These are phyloP conservation scores for Ptychadena robeensis DNA, from an alignment of 2,797 vertebrate genomes.

Conservation along the genomic window DNA sequence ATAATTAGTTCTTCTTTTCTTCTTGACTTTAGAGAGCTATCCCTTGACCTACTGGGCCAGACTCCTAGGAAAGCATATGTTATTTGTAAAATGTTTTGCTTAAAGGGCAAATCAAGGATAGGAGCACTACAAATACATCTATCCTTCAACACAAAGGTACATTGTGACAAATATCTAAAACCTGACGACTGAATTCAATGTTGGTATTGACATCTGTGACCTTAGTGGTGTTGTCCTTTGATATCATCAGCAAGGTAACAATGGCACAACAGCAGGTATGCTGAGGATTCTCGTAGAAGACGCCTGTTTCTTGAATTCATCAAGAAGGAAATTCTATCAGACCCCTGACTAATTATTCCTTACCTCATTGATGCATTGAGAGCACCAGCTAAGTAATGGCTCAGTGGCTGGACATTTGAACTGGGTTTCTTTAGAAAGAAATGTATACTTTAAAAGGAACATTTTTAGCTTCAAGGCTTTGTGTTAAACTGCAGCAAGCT, in stretches of 20 bases:
- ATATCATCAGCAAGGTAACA: neutral
- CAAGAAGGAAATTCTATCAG: constrained; percentile 23
- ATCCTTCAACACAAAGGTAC: neutral
- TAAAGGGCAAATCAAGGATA: neutral
- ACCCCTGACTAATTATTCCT: constrained; percentile 6
- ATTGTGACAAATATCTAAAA: neutral
- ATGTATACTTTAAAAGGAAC: constrained; percentile 47
- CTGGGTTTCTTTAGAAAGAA: constrained; percentile 46
- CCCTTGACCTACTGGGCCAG: no score
- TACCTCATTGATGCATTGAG: constrained; percentile 38
- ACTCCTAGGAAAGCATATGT: neutral
- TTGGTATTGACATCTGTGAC: neutral
- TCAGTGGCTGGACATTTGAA: constrained; percentile 49
- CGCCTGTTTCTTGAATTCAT: no score
- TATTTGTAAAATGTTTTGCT: no score
- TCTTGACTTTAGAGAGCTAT: no score
- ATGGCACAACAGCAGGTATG: neutral
- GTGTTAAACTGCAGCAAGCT: constrained; percentile 59
- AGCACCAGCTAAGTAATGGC: constrained; percentile 8
- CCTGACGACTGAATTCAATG: neutral
- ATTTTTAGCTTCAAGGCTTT: constrained; percentile 60
- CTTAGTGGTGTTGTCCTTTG: neutral
- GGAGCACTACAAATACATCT: neutral
- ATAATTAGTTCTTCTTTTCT: no score
- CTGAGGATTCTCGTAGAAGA: neutral